Evolutionary conservation across 2,797 vertebrate genomes (phyloP).

Genomic region (Catostomus latipinnis): DNA sequence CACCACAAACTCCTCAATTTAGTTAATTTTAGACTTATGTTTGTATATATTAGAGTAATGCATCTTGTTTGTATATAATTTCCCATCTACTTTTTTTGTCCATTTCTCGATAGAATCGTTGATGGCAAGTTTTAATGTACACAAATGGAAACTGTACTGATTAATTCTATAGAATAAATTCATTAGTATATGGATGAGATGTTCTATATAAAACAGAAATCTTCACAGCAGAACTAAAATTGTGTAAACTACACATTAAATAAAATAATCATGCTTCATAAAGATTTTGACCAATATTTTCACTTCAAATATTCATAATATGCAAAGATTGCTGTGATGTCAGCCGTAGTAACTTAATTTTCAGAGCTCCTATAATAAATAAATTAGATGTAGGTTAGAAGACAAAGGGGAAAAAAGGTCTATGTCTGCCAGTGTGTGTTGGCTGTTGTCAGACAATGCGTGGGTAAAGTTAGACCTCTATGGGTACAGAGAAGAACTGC

Average conservation of each 20-base stretch:
- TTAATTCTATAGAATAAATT: background rate
- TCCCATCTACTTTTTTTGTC: no score
- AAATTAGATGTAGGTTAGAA: background rate
- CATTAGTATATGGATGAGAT: background rate
- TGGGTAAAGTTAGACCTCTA: slow-evolving; percentile 75
- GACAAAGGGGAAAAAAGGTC: background rate
- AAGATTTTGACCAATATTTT: background rate
- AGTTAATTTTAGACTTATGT: no score
- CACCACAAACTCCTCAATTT: background rate
- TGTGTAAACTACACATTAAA: background rate
- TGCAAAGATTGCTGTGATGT: no score
- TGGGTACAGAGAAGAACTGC: slow-evolving; percentile 71
- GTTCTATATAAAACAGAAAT: background rate
- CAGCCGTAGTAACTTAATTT: background rate
- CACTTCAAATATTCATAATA: no score
- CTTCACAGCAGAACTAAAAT: background rate
- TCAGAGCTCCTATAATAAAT: background rate
- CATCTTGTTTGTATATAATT: background rate
- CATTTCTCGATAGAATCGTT: no score
- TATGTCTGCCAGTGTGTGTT: background rate
- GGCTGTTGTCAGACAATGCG: slow-evolving; percentile 4
- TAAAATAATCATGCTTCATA: background rate
- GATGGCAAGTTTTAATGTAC: no score
- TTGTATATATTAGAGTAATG: no score
- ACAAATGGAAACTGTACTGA: background rate